These are phyloP conservation scores for Gnatocerus cornutus DNA, from an alignment of 2,888 invertebrate species.

Conservation along the genomic window DNA sequence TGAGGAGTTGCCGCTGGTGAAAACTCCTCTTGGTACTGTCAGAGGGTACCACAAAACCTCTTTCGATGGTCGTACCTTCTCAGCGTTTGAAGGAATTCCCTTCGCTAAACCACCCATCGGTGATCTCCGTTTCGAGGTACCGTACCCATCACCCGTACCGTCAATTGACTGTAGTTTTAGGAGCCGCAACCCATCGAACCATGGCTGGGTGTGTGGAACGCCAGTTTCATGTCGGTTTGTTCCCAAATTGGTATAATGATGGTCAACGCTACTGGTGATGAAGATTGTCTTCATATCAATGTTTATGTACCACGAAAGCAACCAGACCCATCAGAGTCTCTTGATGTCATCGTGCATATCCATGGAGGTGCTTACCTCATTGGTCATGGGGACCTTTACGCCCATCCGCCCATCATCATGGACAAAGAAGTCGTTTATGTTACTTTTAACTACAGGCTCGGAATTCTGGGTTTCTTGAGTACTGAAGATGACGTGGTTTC, in stretches of 20 bases:
- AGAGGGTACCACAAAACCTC: constrained; percentile 5
- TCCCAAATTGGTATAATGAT: constrained; percentile 61
- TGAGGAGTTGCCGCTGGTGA: background rate
- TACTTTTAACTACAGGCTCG: constrained; percentile 79
- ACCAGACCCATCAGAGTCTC: constrained; percentile 37
- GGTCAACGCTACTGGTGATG: constrained; percentile 62
- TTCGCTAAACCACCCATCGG: constrained; percentile 54
- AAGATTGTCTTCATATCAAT: constrained; percentile 78
- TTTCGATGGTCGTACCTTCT: background rate
- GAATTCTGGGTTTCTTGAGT: constrained; percentile 80
- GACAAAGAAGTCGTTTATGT: constrained; percentile 77
- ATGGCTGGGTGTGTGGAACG: constrained; percentile 81
- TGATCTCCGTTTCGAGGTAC: constrained; percentile 49
- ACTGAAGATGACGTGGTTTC: constrained; percentile 79
- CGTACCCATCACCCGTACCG: background rate
- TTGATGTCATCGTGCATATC: constrained; percentile 77
- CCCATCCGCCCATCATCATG: constrained; percentile 75
- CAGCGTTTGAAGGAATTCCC: constrained; percentile 54
- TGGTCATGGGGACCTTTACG: constrained; percentile 73
- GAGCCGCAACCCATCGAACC: constrained; percentile 73
- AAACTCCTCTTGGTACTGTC: constrained; percentile 2
- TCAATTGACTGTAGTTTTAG: background rate
- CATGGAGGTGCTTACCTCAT: constrained; percentile 80
- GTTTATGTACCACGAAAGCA: constrained; percentile 73
- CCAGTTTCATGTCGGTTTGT: constrained; percentile 72